Evolutionary conservation across 2,888 invertebrate genomes (phyloP).

Genomic region (Platycnemis pennipes): DNA sequence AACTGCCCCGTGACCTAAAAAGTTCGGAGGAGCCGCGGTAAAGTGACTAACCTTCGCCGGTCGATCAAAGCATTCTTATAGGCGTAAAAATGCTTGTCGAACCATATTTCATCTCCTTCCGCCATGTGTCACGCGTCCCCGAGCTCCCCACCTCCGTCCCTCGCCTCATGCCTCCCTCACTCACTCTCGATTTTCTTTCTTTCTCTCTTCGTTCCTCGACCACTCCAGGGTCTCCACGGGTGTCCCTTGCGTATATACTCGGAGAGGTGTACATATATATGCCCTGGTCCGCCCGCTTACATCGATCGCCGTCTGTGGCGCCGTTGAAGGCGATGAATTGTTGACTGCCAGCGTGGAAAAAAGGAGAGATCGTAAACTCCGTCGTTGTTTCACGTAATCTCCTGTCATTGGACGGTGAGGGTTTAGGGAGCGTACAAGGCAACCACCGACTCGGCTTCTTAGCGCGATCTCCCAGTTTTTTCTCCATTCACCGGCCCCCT

Average conservation of each 20-base stretch:
- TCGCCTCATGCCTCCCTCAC: background rate
- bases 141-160: background rate
- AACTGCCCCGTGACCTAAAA: background rate
- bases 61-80: background rate
- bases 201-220: background rate
- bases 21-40: background rate
- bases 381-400: background rate
- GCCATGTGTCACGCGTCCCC: background rate
- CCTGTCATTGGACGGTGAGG: background rate
- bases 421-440: background rate
- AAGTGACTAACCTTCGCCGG: background rate
- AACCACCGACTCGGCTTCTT: background rate
- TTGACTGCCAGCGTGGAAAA: background rate
- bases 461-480: background rate
- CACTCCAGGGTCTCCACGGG: too few species aligned
- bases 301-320: background rate
- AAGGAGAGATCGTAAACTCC: background rate
- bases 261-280: background rate
- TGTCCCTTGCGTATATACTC: too few species aligned
- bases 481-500: background rate
- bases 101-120: background rate
- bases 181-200: background rate
- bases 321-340: constrained; percentile 18
- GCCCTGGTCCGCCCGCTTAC: background rate
- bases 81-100: background rate